Percentiles rank a stretch among this genome's conserved stretches.
Conservation (phyloP, 2,797 vertebrate genomes). For the Argyrosomus regius region DNA sequence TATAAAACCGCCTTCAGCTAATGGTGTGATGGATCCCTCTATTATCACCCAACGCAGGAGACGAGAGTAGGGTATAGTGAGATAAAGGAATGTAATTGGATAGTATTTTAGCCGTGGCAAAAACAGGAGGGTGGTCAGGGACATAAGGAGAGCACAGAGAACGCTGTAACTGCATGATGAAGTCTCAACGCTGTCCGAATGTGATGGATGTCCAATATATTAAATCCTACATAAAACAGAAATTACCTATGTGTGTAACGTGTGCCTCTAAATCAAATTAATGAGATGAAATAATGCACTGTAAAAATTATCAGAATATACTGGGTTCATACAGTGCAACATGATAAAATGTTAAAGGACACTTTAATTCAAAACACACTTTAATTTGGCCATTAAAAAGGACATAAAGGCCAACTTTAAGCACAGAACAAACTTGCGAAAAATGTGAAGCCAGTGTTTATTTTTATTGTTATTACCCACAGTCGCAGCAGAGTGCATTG, state of each 20-base stretch:
- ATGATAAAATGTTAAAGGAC: not conserved
- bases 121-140: constrained; percentile 64
- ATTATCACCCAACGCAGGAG: constrained; percentile 78
- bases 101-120: constrained; percentile 77
- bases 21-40: constrained; percentile 85
- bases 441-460: not conserved
- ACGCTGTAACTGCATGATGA: constrained; percentile 44
- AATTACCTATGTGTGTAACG: constrained; percentile 1
- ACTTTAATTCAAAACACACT: not conserved
- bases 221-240: constrained; percentile 20
- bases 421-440: not conserved
- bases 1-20: constrained; percentile 82
- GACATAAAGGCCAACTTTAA: not conserved
- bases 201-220: constrained; percentile 44
- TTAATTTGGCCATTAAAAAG: not conserved
- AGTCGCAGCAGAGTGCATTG: not conserved
- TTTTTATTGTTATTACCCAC: not conserved
- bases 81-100: constrained; percentile 82
- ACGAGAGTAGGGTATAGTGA: constrained; percentile 70
- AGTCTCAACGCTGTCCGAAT: constrained; percentile 49
- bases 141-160: constrained; percentile 43
- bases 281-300: constrained; percentile 18
- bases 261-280: constrained; percentile 14
- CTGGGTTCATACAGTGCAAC: not conserved
- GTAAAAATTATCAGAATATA: not conserved